Conservation (phyloP, 2,797 vertebrate species). For the Pipistrellus pygmaeus region DNA sequence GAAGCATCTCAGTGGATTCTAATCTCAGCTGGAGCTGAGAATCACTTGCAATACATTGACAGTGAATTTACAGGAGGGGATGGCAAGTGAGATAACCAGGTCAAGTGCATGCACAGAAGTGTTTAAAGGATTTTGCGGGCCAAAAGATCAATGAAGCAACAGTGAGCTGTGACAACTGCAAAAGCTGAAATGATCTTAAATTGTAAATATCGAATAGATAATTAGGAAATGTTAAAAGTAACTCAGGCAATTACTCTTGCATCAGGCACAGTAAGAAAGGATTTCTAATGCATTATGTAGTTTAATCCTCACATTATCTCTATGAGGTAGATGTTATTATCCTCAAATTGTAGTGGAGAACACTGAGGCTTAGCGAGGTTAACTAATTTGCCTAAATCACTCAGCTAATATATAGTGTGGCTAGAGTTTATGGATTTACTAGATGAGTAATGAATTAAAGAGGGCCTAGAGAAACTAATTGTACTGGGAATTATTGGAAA, state of each 20-base stretch:
- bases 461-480: not conserved
- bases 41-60: not conserved
- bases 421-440: not conserved
- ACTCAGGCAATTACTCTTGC: not conserved
- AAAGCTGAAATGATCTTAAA: slow-evolving; percentile 32
- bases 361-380: not conserved
- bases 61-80: not conserved
- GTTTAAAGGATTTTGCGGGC: not conserved
- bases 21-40: not conserved
- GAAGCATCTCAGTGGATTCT: not conserved
- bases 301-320: not conserved
- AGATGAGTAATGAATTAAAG: not conserved
- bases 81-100: not conserved
- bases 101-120: not conserved
- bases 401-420: not conserved
- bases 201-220: not conserved
- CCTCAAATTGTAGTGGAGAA: slow-evolving; percentile 1
- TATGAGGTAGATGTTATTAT: not conserved
- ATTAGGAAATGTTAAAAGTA: slow-evolving; percentile 32
- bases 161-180: not conserved
- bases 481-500: not conserved
- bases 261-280: not conserved
- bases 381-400: slow-evolving; percentile 20
- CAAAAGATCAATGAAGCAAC: not conserved
- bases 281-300: not conserved